Base-by-base conservation (phyloP, 2,888 invertebrate genomes). In the Proisotoma minuta region DNA sequence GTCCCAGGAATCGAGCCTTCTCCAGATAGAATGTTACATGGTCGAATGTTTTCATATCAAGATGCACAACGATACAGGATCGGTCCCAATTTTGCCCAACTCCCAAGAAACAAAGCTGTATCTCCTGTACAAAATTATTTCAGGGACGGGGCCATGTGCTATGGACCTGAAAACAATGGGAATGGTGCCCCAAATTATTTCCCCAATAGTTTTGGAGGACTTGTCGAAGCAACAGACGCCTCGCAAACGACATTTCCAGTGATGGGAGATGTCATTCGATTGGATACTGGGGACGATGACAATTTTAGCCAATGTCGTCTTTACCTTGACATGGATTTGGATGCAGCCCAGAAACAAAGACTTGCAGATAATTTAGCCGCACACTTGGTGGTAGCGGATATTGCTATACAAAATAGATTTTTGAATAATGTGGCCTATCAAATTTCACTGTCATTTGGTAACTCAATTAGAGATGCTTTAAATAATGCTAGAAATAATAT, bases 311-410 rank as follows among this genome's bases (percentile, higher is more conserved):
- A 34, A 34, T 34, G 34, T 15, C 8, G 8, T 15, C 34, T 79
- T 1, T 91, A 96, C 78, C 97, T 88, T 83, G 83, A 82, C 74
- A 84, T 87, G 75, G 89, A 91, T 2, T 82, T 97, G 74, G 85
- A 85, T 68, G 84, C 84, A n/a, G 87, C 82, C 0, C 89, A 85
- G 57, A 84, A 86, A 70, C 80, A 84, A 58, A 84, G 92, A 43
- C 77, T 90, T 57, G 84, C 88, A 1, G 79, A 83, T 24, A 97
- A 97, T 77, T 84, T 98, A 74, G 89, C 87, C 0, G 86, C 81
- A 3, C 85, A 88, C 76, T 78, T 97, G 61, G 84, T 84, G 72
- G 82, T 84, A 70, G 92, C 94, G 2, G 86, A 89, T 65, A 85
- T 82, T 60, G 93, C 94, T 77, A 85, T 98, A 72, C 91, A 92